phyloP scores from a whole-genome alignment of 2,113 vertebrate genomes.

The Butorides virescens region DNA sequence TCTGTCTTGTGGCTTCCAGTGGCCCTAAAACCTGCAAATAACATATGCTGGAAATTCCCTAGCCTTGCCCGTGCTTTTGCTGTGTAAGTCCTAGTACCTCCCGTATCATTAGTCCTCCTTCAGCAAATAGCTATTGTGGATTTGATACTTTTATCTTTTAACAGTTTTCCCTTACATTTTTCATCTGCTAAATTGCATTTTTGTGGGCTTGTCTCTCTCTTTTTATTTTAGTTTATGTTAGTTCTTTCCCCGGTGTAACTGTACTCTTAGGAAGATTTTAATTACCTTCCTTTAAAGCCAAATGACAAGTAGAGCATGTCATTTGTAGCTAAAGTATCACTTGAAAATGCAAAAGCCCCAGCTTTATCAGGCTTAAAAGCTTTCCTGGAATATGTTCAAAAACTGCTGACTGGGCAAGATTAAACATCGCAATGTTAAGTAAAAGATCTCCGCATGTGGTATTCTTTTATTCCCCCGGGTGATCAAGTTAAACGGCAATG shows the following conservation, averaged over 20 bases:
- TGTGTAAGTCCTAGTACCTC: background rate
- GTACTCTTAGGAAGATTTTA: slow-evolving; percentile 67
- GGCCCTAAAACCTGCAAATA: background rate
- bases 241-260: background rate
- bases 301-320: slow-evolving; percentile 70
- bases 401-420: slow-evolving; percentile 85
- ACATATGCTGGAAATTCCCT: slow-evolving; percentile 30
- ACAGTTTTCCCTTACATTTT: background rate
- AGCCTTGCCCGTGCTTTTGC: background rate
- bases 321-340: slow-evolving; percentile 61
- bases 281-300: slow-evolving; percentile 54
- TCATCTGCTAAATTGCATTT: slow-evolving; percentile 38
- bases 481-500: slow-evolving; percentile 30
- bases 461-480: slow-evolving; percentile 43
- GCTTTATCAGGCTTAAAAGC: slow-evolving; percentile 87
- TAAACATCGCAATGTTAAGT: slow-evolving; percentile 74
- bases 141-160: slow-evolving; percentile 30
- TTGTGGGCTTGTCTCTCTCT: slow-evolving; percentile 17
- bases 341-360: slow-evolving; percentile 68
- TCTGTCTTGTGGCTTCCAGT: slow-evolving; percentile 16
- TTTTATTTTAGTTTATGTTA: background rate
- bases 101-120: slow-evolving; percentile 7
- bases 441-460: slow-evolving; percentile 79
- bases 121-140: background rate
- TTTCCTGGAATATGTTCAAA: slow-evolving; percentile 90